Evolutionary conservation across 2,113 vertebrate genomes (phyloP).

Genomic region (Cygnus atratus): DNA sequence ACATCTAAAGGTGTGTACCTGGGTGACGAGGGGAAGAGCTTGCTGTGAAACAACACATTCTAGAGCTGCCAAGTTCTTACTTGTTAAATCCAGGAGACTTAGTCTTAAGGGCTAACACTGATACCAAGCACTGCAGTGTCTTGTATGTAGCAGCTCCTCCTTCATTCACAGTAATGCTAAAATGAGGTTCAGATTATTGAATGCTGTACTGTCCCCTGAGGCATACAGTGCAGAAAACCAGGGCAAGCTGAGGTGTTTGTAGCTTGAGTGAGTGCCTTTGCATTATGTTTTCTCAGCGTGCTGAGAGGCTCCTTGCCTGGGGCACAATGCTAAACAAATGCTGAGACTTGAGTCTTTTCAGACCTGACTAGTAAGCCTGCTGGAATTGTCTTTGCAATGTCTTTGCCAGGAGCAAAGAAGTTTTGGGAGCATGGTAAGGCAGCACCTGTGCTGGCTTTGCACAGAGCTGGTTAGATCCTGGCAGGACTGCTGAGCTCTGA

Average conservation of each 20-base stretch:
- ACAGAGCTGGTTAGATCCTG: neutral
- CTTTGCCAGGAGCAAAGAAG: neutral
- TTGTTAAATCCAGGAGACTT: neutral
- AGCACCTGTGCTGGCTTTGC: neutral
- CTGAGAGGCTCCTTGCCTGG: neutral
- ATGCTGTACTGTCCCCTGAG: neutral
- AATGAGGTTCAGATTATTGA: neutral
- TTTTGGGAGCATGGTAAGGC: neutral
- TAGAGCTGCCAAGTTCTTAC: neutral
- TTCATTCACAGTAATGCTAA: neutral
- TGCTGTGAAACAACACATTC: neutral
- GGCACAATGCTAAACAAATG: neutral
- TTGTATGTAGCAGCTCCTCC: neutral
- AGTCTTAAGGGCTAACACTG: neutral
- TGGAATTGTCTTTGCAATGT: neutral
- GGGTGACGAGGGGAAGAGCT: neutral
- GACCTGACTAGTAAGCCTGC: neutral
- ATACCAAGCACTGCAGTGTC: neutral
- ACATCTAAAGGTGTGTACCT: slow-evolving; percentile 84
- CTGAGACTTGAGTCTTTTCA: neutral
- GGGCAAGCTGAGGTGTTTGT: neutral
- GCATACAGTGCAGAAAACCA: neutral
- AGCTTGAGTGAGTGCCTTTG: neutral
- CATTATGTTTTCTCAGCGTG: neutral
- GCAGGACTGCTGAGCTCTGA: neutral